These are phyloP conservation scores for Fregetta grallaria DNA, from an alignment of 2,113 vertebrate genomes.

Conservation along the genomic window DNA sequence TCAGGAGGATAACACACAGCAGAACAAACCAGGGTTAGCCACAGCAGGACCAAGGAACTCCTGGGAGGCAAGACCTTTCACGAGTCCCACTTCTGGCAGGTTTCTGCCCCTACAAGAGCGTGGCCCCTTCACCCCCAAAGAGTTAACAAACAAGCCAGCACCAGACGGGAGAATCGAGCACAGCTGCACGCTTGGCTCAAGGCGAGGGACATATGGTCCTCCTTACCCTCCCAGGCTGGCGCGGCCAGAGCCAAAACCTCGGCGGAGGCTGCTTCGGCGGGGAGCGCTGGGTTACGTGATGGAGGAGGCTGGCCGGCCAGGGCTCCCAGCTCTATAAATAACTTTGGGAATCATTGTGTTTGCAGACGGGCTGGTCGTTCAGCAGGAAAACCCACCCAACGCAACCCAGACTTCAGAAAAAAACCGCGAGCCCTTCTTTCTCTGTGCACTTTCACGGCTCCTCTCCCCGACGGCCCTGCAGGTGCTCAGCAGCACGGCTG, in stretches of 20 bases:
- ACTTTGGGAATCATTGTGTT: not conserved
- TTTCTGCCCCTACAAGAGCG: not conserved
- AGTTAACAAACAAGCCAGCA: not conserved
- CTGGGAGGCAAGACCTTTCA: not conserved
- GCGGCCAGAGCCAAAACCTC: not conserved
- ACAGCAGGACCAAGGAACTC: not conserved
- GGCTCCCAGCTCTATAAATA: not conserved
- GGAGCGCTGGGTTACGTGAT: not conserved
- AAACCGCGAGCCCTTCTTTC: not conserved
- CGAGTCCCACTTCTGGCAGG: not conserved
- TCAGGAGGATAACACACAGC: not conserved
- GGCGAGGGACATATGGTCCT: not conserved
- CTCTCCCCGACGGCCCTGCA: not conserved
- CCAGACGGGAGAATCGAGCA: not conserved
- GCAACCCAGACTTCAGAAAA: not conserved
- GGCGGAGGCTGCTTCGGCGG: not conserved
- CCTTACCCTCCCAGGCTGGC: not conserved
- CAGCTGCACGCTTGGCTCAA: not conserved
- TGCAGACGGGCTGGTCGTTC: not conserved
- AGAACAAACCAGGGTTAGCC: too few relatives aligned
- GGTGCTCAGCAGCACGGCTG: rapidly evolving
- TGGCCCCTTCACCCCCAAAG: not conserved
- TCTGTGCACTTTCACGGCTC: rapidly evolving
- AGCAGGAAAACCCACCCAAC: not conserved
- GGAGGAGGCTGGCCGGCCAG: not conserved